Base-by-base conservation (phyloP, 2,888 invertebrate genomes). In the Pandemis corylana region DNA sequence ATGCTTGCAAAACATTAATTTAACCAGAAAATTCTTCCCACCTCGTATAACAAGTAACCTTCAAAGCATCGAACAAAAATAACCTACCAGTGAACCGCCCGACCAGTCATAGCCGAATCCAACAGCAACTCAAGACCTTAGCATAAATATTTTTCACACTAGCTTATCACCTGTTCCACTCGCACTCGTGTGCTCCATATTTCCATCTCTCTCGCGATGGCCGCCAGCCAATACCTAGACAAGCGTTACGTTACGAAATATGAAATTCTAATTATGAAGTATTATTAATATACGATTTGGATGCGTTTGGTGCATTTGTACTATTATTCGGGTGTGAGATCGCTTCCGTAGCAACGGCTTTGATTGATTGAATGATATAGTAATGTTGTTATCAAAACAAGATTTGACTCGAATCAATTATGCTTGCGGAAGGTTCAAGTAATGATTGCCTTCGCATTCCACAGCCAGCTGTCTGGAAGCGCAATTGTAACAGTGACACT, bases 101-200 rank as follows among this genome's bases (percentile, higher is more conserved):
- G 83, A 85, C 89, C 90, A 93, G 90, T 91, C 89, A 89, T 91
- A 93, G 91, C 84, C 81, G 83, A 85, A 89, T 88, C 88, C 90
- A 88, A 56, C 89, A 89, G 89, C 86, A 87, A 90, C 89, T 85
- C 87, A 88, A 90, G 92, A 90, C 92, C 93, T 93, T 92, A 93
- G 87, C 92, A 93, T 92, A 92, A 93, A 94, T 94, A 93, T 93
- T 94, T 94, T 94, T 93, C 93, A 90, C 91, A 91, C 90, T 88
- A 92, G 89, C 90, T 89, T 90, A 90, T 92, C 87, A 90, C 89
- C 89, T 91, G 89, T 91, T 91, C 84, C 87, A 79, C 82, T 94
- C 89, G 80, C 87, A 90, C 93, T 87, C 86, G 84, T 78, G 84
- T 84, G 84, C 83, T 83, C 74, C 82, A 77, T 86, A 90, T 88